phyloP scores from a whole-genome alignment of 2,888 invertebrate genomes.

The Geotrupes spiniger region DNA sequence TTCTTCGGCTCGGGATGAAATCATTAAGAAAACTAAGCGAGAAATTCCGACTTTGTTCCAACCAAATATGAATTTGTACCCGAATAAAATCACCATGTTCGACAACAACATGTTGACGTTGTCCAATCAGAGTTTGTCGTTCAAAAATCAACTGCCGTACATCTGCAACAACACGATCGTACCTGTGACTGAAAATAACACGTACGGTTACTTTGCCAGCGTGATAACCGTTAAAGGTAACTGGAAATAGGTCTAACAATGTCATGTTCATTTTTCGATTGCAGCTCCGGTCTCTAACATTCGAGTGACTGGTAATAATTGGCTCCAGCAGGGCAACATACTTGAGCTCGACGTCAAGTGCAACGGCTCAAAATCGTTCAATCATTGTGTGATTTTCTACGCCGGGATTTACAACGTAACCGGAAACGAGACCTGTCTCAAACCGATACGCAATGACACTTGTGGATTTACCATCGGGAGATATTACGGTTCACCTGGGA shows the following conservation, averaged over 20 bases:
- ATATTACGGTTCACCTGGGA: slow-evolving; percentile 65
- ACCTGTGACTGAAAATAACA: slow-evolving; percentile 62
- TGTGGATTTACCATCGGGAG: slow-evolving; percentile 64
- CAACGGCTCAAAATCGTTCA: slow-evolving; percentile 70
- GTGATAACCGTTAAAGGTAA: slow-evolving; percentile 67
- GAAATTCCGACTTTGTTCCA: too few relatives aligned
- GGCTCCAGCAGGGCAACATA: slow-evolving; percentile 80
- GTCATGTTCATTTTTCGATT: slow-evolving; percentile 35
- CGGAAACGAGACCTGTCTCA: slow-evolving; percentile 71
- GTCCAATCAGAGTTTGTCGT: slow-evolving; percentile 33
- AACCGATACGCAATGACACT: slow-evolving; percentile 32
- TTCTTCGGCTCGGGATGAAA: too few relatives aligned
- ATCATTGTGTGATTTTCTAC: slow-evolving; percentile 66
- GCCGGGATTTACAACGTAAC: slow-evolving; percentile 68
- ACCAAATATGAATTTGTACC: neutral
- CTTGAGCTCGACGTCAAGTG: slow-evolving; percentile 69
- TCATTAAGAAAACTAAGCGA: neutral
- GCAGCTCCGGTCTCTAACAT: slow-evolving; percentile 70
- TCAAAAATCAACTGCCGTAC: slow-evolving; percentile 46
- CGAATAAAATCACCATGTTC: slow-evolving; percentile 34
- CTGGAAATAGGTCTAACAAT: neutral
- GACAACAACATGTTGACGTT: slow-evolving; percentile 39
- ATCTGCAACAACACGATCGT: slow-evolving; percentile 62
- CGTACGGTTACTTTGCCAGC: slow-evolving; percentile 70
- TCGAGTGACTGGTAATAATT: slow-evolving; percentile 71